A percentile compares a stretch with the other conserved stretches of the same genome.
phyloP scores from a whole-genome alignment of 2,888 invertebrate genomes.

The Neoitamus cyanurus region DNA sequence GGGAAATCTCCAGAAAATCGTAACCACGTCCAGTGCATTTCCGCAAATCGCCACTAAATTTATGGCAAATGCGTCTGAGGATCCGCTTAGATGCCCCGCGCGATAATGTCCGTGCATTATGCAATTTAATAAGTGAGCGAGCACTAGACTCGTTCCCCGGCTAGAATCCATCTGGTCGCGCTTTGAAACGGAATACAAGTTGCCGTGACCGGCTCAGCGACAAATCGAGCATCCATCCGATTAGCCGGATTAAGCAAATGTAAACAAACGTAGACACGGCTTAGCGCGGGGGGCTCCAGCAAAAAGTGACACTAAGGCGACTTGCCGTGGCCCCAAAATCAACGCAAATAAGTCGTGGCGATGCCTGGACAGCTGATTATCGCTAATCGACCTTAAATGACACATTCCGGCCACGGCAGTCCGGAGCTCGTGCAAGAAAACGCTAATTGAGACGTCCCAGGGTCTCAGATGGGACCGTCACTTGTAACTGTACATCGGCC shows the following conservation, averaged over 20 bases:
- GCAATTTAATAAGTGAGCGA: conserved; percentile 14
- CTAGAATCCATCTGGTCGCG: neutral
- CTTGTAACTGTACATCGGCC: neutral
- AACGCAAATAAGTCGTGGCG: conserved; percentile 20
- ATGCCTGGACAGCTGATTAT: conserved; percentile 32
- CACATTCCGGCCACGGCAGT: conserved; percentile 26
- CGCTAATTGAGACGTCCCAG: conserved; percentile 40
- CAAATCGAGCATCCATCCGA: conserved; percentile 7
- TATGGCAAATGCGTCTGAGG: neutral
- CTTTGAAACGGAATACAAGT: neutral
- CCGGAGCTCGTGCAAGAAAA: neutral
- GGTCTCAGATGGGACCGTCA: neutral
- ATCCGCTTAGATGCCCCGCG: neutral
- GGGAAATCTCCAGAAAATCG: neutral
- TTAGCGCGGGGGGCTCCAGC: neutral
- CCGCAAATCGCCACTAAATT: neutral
- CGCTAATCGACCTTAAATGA: conserved; percentile 45
- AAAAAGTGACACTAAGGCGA: conserved; percentile 44
- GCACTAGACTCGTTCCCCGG: neutral
- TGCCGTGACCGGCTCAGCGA: neutral
- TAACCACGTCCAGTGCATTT: neutral
- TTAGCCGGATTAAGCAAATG: conserved; percentile 30
- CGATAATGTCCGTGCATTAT: conserved; percentile 32
- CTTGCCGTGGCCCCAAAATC: conserved; percentile 31
- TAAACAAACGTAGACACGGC: conserved; percentile 13